phyloP scores from a whole-genome alignment of 2,888 invertebrate genomes.

The Nineta flava region DNA sequence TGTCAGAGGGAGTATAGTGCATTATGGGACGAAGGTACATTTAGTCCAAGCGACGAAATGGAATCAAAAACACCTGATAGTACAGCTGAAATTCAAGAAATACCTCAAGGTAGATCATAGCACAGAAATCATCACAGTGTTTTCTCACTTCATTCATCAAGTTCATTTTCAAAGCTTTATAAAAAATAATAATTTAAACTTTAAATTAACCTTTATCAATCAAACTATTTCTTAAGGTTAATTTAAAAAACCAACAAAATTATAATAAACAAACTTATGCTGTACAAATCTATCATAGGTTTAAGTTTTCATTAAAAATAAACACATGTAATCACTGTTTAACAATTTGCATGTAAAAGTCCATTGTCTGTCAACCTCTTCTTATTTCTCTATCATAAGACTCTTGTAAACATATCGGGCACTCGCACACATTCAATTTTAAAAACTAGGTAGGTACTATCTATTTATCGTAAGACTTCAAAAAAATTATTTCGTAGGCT shows the following conservation, averaged over 20 bases:
- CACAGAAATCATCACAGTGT: conserved; percentile 17
- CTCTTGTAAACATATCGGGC: conserved; percentile 15
- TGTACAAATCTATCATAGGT: too few species aligned
- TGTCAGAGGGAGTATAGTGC: conserved; percentile 30
- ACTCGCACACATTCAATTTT: conserved; percentile 6
- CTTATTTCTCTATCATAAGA: not conserved
- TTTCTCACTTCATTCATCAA: conserved; percentile 6
- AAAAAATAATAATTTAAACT: not conserved
- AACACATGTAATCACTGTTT: too few species aligned
- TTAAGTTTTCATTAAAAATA: too few species aligned
- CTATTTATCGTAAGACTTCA: too few species aligned
- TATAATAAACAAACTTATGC: too few species aligned
- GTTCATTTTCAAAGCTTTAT: not conserved
- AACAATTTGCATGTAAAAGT: too few species aligned
- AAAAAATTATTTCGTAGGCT: conserved; percentile 18
- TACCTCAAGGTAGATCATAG: conserved; percentile 30
- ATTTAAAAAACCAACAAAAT: not conserved
- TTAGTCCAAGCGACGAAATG: conserved; percentile 28
- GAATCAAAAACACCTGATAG: conserved; percentile 29
- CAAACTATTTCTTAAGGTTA: not conserved
- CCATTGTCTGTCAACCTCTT: too few species aligned
- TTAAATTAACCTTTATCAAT: not conserved
- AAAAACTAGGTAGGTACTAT: conserved; percentile 1
- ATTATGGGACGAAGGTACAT: conserved; percentile 31
- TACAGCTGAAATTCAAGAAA: conserved; percentile 27